phyloP scores from a whole-genome alignment of 1,140 invertebrate genomes.

The Homalodisca vitripennis region DNA sequence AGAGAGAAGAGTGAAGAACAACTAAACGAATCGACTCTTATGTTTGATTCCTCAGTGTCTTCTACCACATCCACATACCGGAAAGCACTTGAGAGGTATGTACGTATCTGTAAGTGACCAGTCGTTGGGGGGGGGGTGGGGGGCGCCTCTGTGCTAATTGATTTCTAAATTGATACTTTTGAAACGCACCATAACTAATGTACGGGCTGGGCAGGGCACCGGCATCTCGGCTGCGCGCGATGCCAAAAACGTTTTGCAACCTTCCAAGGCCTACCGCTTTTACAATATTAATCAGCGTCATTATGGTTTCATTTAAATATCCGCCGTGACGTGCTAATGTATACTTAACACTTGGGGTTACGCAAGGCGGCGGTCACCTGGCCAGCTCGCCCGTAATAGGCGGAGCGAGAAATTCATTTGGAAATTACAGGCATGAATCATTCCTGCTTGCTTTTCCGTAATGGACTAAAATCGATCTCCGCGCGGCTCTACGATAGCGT shows the following conservation, averaged over 20 bases:
- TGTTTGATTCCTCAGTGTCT: too few relatives aligned
- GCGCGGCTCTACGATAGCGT: too few relatives aligned
- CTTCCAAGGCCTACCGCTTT: slow-evolving; percentile 13
- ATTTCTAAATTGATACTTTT: slow-evolving; percentile 22
- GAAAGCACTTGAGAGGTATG: too few relatives aligned
- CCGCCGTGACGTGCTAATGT: not conserved
- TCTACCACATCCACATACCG: too few relatives aligned
- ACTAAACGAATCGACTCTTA: too few relatives aligned
- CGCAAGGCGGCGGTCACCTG: not conserved
- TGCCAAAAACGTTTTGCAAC: slow-evolving; percentile 21
- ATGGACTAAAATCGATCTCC: too few relatives aligned
- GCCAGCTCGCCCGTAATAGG: too few relatives aligned
- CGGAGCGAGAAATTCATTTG: too few relatives aligned
- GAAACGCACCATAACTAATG: slow-evolving; percentile 22
- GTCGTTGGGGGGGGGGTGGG: not conserved
- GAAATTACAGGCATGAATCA: too few relatives aligned
- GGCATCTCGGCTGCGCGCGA: too few relatives aligned
- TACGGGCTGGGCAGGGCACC: not conserved
- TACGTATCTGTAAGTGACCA: not conserved
- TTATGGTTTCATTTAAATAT: slow-evolving; percentile 23
- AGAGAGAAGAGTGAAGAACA: too few relatives aligned
- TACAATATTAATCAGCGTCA: slow-evolving; percentile 23
- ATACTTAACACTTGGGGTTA: not conserved
- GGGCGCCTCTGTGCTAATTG: not conserved
- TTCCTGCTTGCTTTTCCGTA: too few relatives aligned